phyloP scores from a whole-genome alignment of 2,888 invertebrate genomes.

The Cactoblastis cactorum region DNA sequence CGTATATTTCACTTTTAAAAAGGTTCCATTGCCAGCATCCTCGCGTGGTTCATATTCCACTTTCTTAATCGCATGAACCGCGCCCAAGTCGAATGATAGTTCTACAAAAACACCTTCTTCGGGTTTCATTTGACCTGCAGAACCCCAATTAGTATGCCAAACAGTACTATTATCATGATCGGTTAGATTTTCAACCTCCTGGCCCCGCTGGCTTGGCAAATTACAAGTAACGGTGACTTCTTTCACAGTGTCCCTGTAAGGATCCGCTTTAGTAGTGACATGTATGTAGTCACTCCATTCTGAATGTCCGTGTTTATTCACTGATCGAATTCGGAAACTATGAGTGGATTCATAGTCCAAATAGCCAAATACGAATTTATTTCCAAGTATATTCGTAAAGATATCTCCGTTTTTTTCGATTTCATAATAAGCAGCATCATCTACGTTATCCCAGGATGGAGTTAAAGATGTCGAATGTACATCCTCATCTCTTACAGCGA shows the following conservation, averaged over 20 bases:
- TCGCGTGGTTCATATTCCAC: constrained; percentile 53
- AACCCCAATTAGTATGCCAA: constrained; percentile 50
- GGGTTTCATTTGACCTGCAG: constrained; percentile 30
- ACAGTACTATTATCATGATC: constrained; percentile 32
- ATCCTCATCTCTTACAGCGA: constrained; percentile 33
- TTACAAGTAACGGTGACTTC: constrained; percentile 41
- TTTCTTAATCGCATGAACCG: constrained; percentile 40
- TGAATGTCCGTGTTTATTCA: constrained; percentile 41
- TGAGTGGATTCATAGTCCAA: constrained; percentile 44
- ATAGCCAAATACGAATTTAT: constrained; percentile 41
- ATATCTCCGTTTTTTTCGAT: constrained; percentile 55
- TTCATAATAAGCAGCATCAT: constrained; percentile 48
- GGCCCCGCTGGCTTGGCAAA: constrained; percentile 38
- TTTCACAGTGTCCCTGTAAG: constrained; percentile 39
- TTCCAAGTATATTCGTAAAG: constrained; percentile 46
- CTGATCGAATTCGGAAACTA: constrained; percentile 52
- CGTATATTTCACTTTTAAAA: constrained; percentile 46
- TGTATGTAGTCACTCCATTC: constrained; percentile 53
- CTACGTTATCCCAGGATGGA: constrained; percentile 43
- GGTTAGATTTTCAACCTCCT: constrained; percentile 40
- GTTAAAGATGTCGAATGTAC: constrained; percentile 41
- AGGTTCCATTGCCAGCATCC: constrained; percentile 58
- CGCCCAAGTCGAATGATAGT: constrained; percentile 42
- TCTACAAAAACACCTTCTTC: constrained; percentile 32
- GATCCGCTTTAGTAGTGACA: constrained; percentile 40